Percentiles rank a stretch among this genome's conserved stretches.
phyloP scores from a whole-genome alignment of 1,140 invertebrate genomes.

The Liolophura sinensis region DNA sequence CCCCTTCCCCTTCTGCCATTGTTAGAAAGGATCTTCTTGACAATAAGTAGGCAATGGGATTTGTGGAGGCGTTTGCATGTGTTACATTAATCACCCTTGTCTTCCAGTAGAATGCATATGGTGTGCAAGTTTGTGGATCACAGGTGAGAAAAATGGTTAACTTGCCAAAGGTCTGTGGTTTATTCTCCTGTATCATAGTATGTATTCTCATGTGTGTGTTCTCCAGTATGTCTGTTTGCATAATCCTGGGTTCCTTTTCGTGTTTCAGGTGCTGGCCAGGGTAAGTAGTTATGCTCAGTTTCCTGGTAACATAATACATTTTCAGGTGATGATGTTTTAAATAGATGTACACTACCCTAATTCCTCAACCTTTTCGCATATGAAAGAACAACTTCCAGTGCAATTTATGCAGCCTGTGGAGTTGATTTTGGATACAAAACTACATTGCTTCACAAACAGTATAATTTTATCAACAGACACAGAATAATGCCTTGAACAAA shows the following conservation, averaged over 20 bases:
- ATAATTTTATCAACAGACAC: no score
- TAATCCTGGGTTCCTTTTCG: conserved; percentile 17
- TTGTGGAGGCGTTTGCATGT: no score
- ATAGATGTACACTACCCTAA: no score
- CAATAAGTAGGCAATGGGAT: no score
- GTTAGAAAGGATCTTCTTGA: no score
- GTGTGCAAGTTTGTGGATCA: no score
- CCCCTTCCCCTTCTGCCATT: no score
- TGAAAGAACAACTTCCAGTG: no score
- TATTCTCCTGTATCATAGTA: not conserved
- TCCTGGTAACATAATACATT: not conserved
- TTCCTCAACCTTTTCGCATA: not conserved
- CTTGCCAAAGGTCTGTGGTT: not conserved
- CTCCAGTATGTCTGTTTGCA: conserved; percentile 11
- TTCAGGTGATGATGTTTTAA: not conserved
- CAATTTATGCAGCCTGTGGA: not conserved
- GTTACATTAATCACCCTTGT: no score
- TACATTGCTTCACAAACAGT: no score
- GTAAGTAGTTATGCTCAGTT: conserved; percentile 20
- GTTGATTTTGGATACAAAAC: not conserved
- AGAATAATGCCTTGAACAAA: not conserved
- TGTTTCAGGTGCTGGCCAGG: conserved; percentile 71
- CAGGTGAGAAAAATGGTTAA: no score
- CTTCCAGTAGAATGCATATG: no score
- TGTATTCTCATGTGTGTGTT: not conserved